A percentile compares a stretch with the other conserved stretches of the same genome.
phyloP scores from a whole-genome alignment of 2,113 vertebrate genomes.

The Macrotus californicus region DNA sequence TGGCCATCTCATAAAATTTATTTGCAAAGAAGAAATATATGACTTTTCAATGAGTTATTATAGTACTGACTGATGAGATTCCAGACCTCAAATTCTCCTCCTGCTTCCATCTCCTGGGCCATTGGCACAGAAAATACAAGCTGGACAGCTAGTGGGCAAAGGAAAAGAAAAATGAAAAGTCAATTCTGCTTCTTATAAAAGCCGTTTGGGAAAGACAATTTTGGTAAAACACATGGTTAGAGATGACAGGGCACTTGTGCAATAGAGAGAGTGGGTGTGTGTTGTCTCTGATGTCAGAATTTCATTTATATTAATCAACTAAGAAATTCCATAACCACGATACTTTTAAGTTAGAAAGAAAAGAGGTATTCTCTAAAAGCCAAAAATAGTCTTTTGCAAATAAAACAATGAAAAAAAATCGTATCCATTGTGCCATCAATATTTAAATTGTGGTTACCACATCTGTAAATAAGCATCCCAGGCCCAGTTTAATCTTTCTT shows the following conservation, averaged over 20 bases:
- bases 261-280: not conserved
- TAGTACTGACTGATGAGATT: not conserved
- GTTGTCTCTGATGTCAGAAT: not conserved
- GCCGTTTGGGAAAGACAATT: not conserved
- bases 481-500: not conserved
- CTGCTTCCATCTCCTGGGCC: not conserved
- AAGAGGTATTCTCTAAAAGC: not conserved
- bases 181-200: not conserved
- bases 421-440: not conserved
- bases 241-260: too few relatives aligned
- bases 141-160: not conserved
- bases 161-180: slow-evolving; percentile 14
- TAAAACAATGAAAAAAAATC: not conserved
- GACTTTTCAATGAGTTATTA: not conserved
- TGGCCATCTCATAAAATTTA: not conserved
- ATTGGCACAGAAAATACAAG: slow-evolving; percentile 5
- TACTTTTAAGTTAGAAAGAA: not conserved
- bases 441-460: not conserved
- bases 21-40: not conserved
- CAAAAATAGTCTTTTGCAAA: not conserved
- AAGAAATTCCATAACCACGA: not conserved
- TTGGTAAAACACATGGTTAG: not conserved
- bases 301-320: not conserved
- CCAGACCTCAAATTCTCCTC: not conserved
- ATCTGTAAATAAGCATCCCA: not conserved